Base-by-base conservation (phyloP, 2,797 vertebrate genomes). In the Buceros bicornis region DNA sequence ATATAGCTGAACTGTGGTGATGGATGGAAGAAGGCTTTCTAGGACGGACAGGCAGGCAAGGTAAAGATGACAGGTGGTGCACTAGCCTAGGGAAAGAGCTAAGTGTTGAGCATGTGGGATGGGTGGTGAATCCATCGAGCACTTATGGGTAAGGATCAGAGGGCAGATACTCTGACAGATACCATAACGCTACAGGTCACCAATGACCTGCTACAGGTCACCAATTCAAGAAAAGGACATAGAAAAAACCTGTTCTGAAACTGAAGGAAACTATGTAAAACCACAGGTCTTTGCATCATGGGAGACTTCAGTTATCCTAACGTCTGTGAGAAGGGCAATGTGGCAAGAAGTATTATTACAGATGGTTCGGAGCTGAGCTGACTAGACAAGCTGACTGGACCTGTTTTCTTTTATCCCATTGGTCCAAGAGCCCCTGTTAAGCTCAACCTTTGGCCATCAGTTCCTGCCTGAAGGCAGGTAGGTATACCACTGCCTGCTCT, bases 61-160 rank as follows among this genome's bases (percentile, higher is more conserved):
- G 2, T 92, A 42, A 61, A 79, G 13, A 50, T 5, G 13, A 66
- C 7, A 31, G 6, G 11, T 28, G 21, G 21, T 47, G 31, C 28
- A 72, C 11, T 51, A 61, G 16, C 19, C 47, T 11, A 54, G 13
- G 31, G 14, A 64, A 24, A 61, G 8, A 56, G 7, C 14, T 71
- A 66, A 33, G n/a, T 37, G 13, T 11, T 83, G 29, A 50, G 43
- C 37, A 33, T 16, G 20, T 15, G 28, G 22, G 13, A 47, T 5
- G 2, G 8, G 12, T 50, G 29, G 6, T 40, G 8, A 20, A 33
- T 54, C 13, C 11, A 40, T 19, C 0, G 0, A 66, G 19, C 3
- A 11, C 4, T 58, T 29, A 28, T 2, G 7, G 12, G 7, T 28
- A 69, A 54, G 16, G 16, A 54, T 40, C 25, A 50, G 21, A 54